Conservation (phyloP, 1,140 invertebrate species). For the Eubasilissa regina region DNA sequence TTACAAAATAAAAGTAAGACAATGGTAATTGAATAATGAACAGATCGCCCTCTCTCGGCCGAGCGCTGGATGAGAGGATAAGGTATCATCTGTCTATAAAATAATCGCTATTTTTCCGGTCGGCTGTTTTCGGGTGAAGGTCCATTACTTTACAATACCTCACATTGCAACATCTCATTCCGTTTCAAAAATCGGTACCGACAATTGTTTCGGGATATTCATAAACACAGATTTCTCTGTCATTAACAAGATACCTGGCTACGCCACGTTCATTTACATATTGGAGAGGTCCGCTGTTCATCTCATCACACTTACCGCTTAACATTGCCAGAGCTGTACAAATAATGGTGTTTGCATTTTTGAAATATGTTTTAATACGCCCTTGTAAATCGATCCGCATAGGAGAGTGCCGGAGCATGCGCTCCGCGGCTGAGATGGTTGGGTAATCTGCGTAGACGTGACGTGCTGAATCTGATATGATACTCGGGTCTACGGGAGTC, state of each 20-base stretch:
- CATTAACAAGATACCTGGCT: conserved; percentile 18
- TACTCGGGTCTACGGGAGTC: too few relatives aligned
- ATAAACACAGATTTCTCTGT: conserved; percentile 19
- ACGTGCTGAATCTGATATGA: too few relatives aligned
- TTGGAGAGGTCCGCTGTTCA: neutral
- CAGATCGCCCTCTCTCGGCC: neutral
- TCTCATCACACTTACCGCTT: too few relatives aligned
- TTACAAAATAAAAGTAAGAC: conserved; percentile 13
- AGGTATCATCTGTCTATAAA: conserved; percentile 32
- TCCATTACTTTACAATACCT: conserved; percentile 21
- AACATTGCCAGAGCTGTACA: too few relatives aligned
- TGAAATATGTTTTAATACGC: too few relatives aligned
- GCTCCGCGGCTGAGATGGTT: too few relatives aligned
- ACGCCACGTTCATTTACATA: neutral
- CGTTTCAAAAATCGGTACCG: conserved; percentile 8
- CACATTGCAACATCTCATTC: conserved; percentile 36
- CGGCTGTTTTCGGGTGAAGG: conserved; percentile 47
- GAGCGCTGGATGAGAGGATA: conserved; percentile 10
- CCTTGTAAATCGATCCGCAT: too few relatives aligned
- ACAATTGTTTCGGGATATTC: conserved; percentile 26
- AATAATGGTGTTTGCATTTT: too few relatives aligned
- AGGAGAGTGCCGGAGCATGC: too few relatives aligned
- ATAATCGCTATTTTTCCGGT: conserved; percentile 47
- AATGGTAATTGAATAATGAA: conserved; percentile 29
- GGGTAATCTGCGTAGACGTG: too few relatives aligned